These are phyloP conservation scores for Cremastinae sp. DNA, from an alignment of 2,888 invertebrate species.

Conservation along the genomic window DNA sequence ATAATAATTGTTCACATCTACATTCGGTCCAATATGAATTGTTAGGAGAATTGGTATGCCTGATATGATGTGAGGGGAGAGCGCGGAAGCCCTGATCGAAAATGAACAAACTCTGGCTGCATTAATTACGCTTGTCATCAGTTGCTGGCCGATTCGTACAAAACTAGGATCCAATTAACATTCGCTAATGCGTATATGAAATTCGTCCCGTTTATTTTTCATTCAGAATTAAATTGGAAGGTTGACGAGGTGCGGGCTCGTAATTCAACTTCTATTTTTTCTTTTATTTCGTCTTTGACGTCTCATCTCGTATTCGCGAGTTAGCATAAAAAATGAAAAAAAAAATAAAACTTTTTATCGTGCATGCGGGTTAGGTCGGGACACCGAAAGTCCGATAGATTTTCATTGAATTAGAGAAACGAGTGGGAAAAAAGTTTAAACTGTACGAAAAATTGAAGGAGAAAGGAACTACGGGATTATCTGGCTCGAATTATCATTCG, in stretches of 20 bases:
- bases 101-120: constrained; percentile 47
- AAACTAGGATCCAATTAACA: constrained; percentile 34
- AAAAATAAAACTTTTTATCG: neutral
- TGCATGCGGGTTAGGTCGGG: no score
- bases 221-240: constrained; percentile 29
- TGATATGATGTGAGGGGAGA: constrained; percentile 2
- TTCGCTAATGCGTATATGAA: constrained; percentile 37
- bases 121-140: constrained; percentile 61
- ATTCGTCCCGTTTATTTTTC: constrained; percentile 25
- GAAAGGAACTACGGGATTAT: constrained; percentile 19
- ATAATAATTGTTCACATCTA: neutral
- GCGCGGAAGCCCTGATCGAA: constrained; percentile 31
- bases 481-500: constrained; percentile 3
- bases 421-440: constrained; percentile 1
- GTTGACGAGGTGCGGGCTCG: constrained; percentile 11
- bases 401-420: neutral
- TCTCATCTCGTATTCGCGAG: no score
- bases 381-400: neutral
- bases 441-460: neutral
- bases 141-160: constrained; percentile 35
- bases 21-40: constrained; percentile 36
- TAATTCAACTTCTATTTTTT: constrained; percentile 8
- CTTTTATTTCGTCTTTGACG: neutral
- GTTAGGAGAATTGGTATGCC: constrained; percentile 12
- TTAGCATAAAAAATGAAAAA: neutral